Evolutionary conservation across 2,888 invertebrate genomes (phyloP).

Genomic region (Pammene fasciana): DNA sequence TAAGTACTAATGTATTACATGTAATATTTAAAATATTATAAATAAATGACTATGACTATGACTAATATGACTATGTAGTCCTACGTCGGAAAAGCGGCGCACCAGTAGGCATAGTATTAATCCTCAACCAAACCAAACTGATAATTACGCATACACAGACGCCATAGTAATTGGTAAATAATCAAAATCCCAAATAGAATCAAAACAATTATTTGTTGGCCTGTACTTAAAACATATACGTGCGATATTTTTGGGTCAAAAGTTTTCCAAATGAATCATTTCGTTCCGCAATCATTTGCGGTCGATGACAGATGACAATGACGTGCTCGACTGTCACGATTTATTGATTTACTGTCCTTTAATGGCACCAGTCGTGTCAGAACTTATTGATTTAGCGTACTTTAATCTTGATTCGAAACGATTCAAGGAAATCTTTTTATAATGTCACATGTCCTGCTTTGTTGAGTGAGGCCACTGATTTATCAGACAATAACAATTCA

Average conservation of each 20-base stretch:
- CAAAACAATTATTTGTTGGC: too few relatives aligned
- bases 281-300: constrained; percentile 18
- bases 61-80: too few relatives aligned
- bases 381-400: not conserved
- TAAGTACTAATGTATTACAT: too few relatives aligned
- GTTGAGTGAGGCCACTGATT: not conserved
- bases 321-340: constrained; percentile 8
- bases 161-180: too few relatives aligned
- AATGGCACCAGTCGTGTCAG: constrained; percentile 3
- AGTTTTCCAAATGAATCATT: constrained; percentile 30
- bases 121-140: too few relatives aligned
- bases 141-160: too few relatives aligned
- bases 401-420: constrained; percentile 6
- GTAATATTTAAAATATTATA: too few relatives aligned
- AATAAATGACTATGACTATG: too few relatives aligned
- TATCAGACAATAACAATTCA: constrained; percentile 3
- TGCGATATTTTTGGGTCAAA: not conserved
- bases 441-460: not conserved
- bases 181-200: too few relatives aligned
- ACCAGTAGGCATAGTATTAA: too few relatives aligned
- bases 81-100: too few relatives aligned
- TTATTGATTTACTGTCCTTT: constrained; percentile 13
- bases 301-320: constrained; percentile 2
- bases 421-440: not conserved
- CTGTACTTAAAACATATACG: too few relatives aligned